Percentiles rank a stretch among this genome's conserved stretches.
These are phyloP conservation scores for Crocidura indochinensis DNA, from an alignment of 2,797 vertebrate species.

Conservation along the genomic window DNA sequence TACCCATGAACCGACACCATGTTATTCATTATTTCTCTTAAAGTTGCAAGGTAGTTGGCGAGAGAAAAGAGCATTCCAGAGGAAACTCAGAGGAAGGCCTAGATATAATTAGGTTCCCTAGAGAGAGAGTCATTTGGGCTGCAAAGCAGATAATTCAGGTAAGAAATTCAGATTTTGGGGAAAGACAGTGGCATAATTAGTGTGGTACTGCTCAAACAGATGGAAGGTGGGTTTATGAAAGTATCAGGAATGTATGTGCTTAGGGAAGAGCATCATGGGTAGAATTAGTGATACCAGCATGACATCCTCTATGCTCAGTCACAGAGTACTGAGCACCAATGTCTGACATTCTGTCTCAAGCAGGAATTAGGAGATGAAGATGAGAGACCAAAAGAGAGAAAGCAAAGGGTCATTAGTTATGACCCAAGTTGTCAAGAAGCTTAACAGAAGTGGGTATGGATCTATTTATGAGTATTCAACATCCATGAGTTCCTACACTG, in stretches of 20 bases:
- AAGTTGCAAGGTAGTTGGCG: neutral
- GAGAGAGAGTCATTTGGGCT: neutral
- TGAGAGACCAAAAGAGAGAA: too few species aligned
- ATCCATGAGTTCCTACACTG: neutral
- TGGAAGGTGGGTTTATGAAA: neutral
- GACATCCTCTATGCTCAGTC: neutral
- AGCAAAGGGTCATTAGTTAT: neutral
- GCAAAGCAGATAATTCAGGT: neutral
- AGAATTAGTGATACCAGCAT: neutral
- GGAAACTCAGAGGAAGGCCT: neutral
- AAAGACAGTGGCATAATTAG: neutral
- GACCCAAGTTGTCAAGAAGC: neutral
- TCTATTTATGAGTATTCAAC: neutral
- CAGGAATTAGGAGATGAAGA: too few species aligned
- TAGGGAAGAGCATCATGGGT: neutral
- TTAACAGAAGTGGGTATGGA: neutral
- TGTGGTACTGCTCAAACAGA: neutral
- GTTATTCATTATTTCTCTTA: constrained; percentile 43
- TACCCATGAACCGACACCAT: constrained; percentile 11
- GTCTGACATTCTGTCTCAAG: too few species aligned
- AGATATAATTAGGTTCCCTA: neutral
- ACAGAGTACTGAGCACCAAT: too few species aligned
- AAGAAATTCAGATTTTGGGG: neutral
- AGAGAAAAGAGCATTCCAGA: constrained; percentile 9
- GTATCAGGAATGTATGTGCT: neutral